These are phyloP conservation scores for Psittacula echo DNA, from an alignment of 2,797 vertebrate genomes.

Conservation along the genomic window DNA sequence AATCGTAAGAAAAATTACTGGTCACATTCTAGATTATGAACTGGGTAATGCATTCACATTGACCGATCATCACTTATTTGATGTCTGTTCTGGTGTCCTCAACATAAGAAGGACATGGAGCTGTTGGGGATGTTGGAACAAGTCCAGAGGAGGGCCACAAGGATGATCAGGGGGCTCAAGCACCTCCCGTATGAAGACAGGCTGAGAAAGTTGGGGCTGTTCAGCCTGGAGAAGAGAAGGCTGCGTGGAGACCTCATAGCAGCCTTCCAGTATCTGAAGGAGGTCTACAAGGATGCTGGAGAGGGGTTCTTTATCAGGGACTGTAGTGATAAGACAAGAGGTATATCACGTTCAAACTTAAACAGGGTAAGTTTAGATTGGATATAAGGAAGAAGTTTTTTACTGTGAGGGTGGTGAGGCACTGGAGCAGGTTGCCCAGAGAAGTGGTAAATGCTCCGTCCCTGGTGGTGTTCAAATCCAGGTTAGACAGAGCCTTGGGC, in stretches of 20 bases:
- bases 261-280: not conserved
- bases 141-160: not conserved
- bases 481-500: not conserved
- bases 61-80: not conserved
- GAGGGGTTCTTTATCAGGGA: not conserved
- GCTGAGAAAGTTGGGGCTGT: not conserved
- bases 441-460: not conserved
- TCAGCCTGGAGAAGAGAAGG: not conserved
- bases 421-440: not conserved
- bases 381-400: not conserved
- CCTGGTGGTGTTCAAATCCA: not conserved
- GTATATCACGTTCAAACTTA: not conserved
- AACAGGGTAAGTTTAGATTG: not conserved
- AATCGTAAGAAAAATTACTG: not conserved
- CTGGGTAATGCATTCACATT: not conserved
- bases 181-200: not conserved
- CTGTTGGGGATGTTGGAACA: not conserved
- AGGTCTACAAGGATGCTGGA: not conserved
- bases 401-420: not conserved
- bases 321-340: not conserved
- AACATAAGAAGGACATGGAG: not conserved
- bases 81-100: not conserved
- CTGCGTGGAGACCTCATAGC: not conserved
- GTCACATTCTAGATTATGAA: not conserved
- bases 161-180: not conserved